Base-by-base conservation (phyloP, 2,888 invertebrate species). In the Orthosia incerta region DNA sequence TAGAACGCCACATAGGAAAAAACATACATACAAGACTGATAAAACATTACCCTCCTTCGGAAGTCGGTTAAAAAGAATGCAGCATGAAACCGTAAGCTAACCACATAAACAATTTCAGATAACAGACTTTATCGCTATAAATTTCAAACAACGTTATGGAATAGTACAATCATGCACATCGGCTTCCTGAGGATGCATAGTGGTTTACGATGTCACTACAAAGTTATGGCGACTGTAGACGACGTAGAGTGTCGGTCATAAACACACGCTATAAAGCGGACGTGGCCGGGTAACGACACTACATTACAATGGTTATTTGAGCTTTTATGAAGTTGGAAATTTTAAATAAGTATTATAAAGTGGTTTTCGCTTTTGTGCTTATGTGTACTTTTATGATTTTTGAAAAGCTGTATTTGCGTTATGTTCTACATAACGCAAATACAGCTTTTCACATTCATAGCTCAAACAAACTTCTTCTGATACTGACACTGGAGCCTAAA, bases 181-280 rank as follows among this genome's bases (percentile, higher is more conserved):
- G 84, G 80, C 82, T 85, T 88, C 80, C 86, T 80, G 82, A 82
- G 81, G 83, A 85, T 86, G 87, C 84, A 82, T 76, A 82, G 76
- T 86, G 85, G 75, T 90, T 90, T 90, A 91, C 88, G 89, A 86
- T 82, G 83, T 88, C 84, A 83, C 88, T 86, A 88, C 88, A 87
- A 88, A 86, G 89, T 91, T 89, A 91, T 86, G 83, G 80, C 80
- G 76, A 82, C 82, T 89, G 87, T 87, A 82, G 84, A 88, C 88
- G 88, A 89, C 83, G 84, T 85, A 84, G 86, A 85, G 86, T 83
- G 77, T 74, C 79, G 85, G 85, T 78, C 86, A 89, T 91, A 89
- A 91, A 91, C 89, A 89, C 86, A 78, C 81, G 80, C 85, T 73
- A 85, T 86, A 91, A 88, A 89, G 83, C 80, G 83, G 84, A 83